phyloP scores from a whole-genome alignment of 2,888 invertebrate species.

The Orgyia antiqua region DNA sequence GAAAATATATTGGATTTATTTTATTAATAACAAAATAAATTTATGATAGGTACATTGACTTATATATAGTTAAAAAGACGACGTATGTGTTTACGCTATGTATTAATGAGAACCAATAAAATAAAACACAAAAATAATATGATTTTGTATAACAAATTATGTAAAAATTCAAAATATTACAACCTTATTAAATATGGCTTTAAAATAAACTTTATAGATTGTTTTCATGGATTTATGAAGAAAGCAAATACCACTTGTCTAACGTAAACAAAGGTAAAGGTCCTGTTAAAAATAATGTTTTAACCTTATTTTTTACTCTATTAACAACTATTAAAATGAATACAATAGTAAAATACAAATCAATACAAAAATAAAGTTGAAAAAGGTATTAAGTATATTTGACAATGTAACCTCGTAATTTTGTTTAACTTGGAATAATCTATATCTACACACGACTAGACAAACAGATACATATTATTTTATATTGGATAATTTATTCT shows the following conservation, averaged over 20 bases:
- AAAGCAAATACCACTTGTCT: too few species aligned
- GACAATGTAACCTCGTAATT: neutral
- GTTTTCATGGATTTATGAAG: too few species aligned
- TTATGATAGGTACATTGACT: constrained; percentile 16
- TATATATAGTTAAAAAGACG: constrained; percentile 11
- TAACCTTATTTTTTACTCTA: too few species aligned
- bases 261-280: too few species aligned
- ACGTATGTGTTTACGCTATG: constrained; percentile 6
- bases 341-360: too few species aligned
- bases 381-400: constrained; percentile 26
- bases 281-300: too few species aligned
- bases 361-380: too few species aligned
- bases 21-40: constrained; percentile 31
- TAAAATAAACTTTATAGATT: too few species aligned
- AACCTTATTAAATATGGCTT: too few species aligned
- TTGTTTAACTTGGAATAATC: constrained; percentile 14
- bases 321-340: too few species aligned
- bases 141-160: too few species aligned
- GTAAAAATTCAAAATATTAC: too few species aligned
- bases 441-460: constrained; percentile 30
- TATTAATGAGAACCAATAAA: constrained; percentile 20
- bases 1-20: constrained; percentile 17
- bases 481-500: constrained; percentile 13
- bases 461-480: constrained; percentile 22
- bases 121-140: constrained; percentile 17